Evolutionary conservation across 1,140 invertebrate genomes (phyloP).

Genomic region (Hesperophylax magnus): DNA sequence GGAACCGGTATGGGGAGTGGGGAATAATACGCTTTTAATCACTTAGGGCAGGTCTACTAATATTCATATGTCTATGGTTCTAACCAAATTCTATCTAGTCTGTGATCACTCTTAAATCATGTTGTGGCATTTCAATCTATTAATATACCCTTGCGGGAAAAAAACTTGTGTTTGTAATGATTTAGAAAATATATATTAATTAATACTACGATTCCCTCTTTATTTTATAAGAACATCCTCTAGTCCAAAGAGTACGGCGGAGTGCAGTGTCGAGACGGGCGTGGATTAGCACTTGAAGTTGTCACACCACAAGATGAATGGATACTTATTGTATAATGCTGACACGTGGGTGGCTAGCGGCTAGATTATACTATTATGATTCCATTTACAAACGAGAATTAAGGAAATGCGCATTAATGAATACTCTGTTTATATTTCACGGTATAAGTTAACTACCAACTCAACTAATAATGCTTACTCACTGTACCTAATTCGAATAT

Average conservation of each 20-base stretch:
- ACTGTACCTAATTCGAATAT: too few species aligned
- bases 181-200: not conserved
- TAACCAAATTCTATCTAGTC: too few species aligned
- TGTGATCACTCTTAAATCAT: too few species aligned
- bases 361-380: not conserved
- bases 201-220: not conserved
- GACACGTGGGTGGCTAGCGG: slow-evolving; percentile 2
- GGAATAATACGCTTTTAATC: too few species aligned
- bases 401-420: slow-evolving; percentile 14
- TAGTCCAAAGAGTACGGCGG: not conserved
- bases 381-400: slow-evolving; percentile 3
- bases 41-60: too few species aligned
- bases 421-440: not conserved
- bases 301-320: slow-evolving; percentile 29
- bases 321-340: slow-evolving; percentile 7
- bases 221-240: too few species aligned
- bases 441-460: too few species aligned
- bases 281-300: slow-evolving; percentile 27
- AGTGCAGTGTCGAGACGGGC: not conserved
- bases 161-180: not conserved
- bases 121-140: too few species aligned
- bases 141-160: too few species aligned
- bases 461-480: too few species aligned
- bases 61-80: too few species aligned
- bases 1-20: too few species aligned